Percentiles rank a stretch among this genome's conserved stretches.
Conservation (phyloP, 2,888 invertebrate species). For the Sminthurides aquaticus region DNA sequence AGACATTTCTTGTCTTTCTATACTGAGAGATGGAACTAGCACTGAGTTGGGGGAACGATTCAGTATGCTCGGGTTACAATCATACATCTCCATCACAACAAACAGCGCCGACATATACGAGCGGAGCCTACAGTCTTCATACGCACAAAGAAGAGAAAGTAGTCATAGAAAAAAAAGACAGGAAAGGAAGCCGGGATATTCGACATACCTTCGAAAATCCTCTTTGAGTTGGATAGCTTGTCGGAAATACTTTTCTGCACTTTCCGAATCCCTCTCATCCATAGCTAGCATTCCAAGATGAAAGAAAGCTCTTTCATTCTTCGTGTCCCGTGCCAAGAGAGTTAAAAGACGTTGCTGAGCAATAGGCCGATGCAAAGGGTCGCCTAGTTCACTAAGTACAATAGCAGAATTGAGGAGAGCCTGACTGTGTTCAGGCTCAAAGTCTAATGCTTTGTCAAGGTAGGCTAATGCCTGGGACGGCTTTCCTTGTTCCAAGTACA, state of each 20-base stretch:
- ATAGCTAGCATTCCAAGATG: conserved; percentile 94
- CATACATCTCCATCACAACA: no score
- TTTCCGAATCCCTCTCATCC: conserved; percentile 82
- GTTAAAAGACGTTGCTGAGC: conserved; percentile 74
- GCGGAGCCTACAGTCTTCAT: no score
- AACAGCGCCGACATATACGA: no score
- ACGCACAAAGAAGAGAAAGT: no score
- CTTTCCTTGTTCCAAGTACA: conserved; percentile 85
- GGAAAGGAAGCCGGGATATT: no score
- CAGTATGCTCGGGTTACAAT: no score
- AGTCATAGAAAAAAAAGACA: no score
- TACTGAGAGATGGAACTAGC: no score
- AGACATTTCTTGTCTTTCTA: no score
- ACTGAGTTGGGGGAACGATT: no score
- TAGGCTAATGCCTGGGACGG: conserved; percentile 83
- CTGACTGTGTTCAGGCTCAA: conserved; percentile 91
- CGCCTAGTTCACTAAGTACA: conserved; percentile 56
- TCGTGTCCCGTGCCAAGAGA: conserved; percentile 64
- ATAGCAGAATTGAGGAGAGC: conserved; percentile 92
- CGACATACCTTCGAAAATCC: conserved; percentile 40
- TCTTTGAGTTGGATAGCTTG: conserved; percentile 66
- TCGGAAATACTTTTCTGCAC: conserved; percentile 85
- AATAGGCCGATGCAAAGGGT: conserved; percentile 44
- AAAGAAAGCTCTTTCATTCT: conserved; percentile 86
- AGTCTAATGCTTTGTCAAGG: conserved; percentile 82